Percentiles rank a stretch among this genome's conserved stretches.
Conservation (phyloP, 2,113 vertebrate species). For the Myiopsitta monachus region DNA sequence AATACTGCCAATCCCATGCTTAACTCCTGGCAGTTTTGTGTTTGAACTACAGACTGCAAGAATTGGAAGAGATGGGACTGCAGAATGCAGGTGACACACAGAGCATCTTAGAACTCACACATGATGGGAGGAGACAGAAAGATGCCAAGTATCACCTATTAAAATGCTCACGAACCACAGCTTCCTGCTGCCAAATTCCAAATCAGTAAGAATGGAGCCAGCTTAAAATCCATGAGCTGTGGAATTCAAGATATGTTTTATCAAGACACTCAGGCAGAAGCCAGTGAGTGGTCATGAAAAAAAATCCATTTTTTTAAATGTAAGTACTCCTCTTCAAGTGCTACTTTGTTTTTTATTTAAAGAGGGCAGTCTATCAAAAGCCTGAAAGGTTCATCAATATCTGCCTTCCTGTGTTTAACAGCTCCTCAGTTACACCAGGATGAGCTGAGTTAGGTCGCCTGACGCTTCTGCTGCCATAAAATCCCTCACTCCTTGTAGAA, state of each 20-base stretch:
- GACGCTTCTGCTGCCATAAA: not conserved
- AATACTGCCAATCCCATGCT: not conserved
- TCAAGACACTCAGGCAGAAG: not conserved
- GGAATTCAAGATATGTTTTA: not conserved
- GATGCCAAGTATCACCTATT: not conserved
- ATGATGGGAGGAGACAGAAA: not conserved
- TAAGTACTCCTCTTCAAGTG: not conserved
- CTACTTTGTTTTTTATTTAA: not conserved
- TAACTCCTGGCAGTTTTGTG: not conserved
- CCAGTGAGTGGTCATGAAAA: not conserved
- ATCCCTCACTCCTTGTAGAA: not conserved
- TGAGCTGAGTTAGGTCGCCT: not conserved
- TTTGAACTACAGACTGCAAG: not conserved
- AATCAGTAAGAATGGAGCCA: not conserved
- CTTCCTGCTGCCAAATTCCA: not conserved
- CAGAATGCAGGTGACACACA: not conserved
- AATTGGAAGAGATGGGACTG: not conserved
- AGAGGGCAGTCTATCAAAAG: not conserved
- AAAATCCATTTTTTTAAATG: not conserved
- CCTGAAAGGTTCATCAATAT: not conserved
- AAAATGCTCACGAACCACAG: not conserved
- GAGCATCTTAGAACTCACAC: not conserved
- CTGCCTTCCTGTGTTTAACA: not conserved
- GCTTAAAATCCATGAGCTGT: not conserved
- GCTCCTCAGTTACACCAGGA: not conserved